Evolutionary conservation across 2,888 invertebrate species (phyloP), one percentile per base, ranked within the genome.

Genomic region (Sepioteuthis lessoniana): DNA sequence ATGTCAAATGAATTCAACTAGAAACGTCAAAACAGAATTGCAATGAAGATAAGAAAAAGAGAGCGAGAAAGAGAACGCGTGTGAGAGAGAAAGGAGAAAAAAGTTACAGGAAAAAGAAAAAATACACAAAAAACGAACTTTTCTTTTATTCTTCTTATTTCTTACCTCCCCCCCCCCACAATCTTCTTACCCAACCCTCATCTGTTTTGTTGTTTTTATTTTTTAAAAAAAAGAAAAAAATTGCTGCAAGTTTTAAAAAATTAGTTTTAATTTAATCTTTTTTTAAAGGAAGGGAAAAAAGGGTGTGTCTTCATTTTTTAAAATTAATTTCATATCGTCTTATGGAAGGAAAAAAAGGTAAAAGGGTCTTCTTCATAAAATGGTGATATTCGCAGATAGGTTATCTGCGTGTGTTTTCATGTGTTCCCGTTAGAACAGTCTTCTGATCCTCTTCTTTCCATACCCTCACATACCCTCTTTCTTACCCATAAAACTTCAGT

Each of bases 401-500:
- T 91, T 93, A 42, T 90, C 93, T 90, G 60, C 90, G 47, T 31
- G 47, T 90, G 93, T 93, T 93, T 94, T 95, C 94, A 94, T 94
- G 94, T 95, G 94, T 94, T 94, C 94, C 94, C 94, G 92, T 95
- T 93, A 94, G 93, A 93, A 93, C 76, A 94, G 94, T 94, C 93
- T 95, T 94, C 94, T 94, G 94, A 94, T 94, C 93, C 55, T 55
- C 55, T 55, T 55, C 25, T 55, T 55, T 55, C 25, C 55, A 5
- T 21, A 7, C 55, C 25, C 55, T 5, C 42, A 25, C 55, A 55
- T 21, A 21, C 55, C 55, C 50, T 4, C 25, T 21, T 55, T 25
- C 55, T 55, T 55, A 55, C 25, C 25, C 55, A 55, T 55, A 3
- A 55, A 55, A 55, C 55, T 55, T 25, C 25, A 25, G 21, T 55